These are phyloP conservation scores for Tribolium castaneum DNA, from an alignment of 1,140 invertebrate genomes.

Conservation along the genomic window DNA sequence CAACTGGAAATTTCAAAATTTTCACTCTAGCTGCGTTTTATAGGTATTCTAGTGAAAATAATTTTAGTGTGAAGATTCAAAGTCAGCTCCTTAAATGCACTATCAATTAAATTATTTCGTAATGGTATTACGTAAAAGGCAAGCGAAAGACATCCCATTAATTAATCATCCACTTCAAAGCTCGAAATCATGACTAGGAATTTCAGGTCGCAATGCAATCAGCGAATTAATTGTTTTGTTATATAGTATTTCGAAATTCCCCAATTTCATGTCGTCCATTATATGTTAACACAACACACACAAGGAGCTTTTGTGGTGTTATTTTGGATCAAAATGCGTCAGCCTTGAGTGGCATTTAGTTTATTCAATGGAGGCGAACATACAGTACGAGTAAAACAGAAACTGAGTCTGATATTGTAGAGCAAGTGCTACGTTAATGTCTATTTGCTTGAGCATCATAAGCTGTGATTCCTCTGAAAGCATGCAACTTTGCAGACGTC, in stretches of 20 bases:
- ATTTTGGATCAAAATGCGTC: slow-evolving; percentile 24
- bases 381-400: slow-evolving; percentile 1
- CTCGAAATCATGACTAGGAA: too few relatives aligned
- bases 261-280: neutral
- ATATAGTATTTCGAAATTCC: neutral
- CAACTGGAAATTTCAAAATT: too few relatives aligned
- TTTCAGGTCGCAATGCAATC: too few relatives aligned
- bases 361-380: slow-evolving; percentile 15
- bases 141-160: too few relatives aligned
- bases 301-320: slow-evolving; percentile 23
- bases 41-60: too few relatives aligned
- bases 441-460: neutral
- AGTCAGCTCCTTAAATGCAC: too few relatives aligned
- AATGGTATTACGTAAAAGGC: too few relatives aligned
- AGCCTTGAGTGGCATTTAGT: slow-evolving; percentile 33
- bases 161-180: too few relatives aligned
- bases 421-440: neutral
- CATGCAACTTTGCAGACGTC: neutral
- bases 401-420: neutral
- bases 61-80: too few relatives aligned
- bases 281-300: slow-evolving; percentile 16
- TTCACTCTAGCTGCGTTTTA: too few relatives aligned
- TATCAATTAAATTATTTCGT: too few relatives aligned
- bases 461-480: neutral
- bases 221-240: neutral